A percentile compares a stretch with the other conserved stretches of the same genome.
phyloP scores from a whole-genome alignment of 2,888 invertebrate genomes.

The Melieria omissa region DNA sequence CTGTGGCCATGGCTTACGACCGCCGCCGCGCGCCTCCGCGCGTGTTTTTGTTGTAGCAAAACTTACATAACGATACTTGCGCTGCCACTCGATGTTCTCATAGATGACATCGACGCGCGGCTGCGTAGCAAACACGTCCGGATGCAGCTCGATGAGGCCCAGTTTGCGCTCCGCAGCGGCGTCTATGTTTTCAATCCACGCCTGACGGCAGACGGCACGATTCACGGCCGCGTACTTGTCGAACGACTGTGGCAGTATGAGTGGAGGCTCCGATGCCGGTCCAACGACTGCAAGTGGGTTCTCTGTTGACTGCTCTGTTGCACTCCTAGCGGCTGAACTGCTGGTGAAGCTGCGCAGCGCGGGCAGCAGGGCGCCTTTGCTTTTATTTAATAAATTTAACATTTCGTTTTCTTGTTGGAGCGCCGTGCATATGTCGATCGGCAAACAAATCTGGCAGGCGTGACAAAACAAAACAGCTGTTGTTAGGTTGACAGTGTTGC shows the following conservation, averaged over 20 bases:
- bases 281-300: constrained; percentile 26
- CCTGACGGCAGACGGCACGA: constrained; percentile 71
- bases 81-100: constrained; percentile 89
- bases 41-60: constrained; percentile 82
- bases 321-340: constrained; percentile 14
- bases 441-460: neutral
- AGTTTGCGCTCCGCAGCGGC: constrained; percentile 80
- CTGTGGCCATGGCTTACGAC: constrained; percentile 96
- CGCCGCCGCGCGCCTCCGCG: constrained; percentile 89
- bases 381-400: constrained; percentile 58
- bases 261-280: constrained; percentile 36
- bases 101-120: constrained; percentile 90
- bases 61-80: constrained; percentile 81
- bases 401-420: constrained; percentile 44
- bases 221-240: constrained; percentile 49
- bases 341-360: constrained; percentile 46
- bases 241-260: constrained; percentile 56
- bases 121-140: constrained; percentile 82
- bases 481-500: neutral
- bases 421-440: neutral
- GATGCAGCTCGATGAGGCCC: constrained; percentile 90
- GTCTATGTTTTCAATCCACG: constrained; percentile 88
- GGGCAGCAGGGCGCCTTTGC: constrained; percentile 48
- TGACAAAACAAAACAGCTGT: neutral
- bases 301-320: constrained; percentile 29